Conservation (phyloP, 92 coral and sea anemone genomes). For the Anthopleura xanthogrammica region DNA sequence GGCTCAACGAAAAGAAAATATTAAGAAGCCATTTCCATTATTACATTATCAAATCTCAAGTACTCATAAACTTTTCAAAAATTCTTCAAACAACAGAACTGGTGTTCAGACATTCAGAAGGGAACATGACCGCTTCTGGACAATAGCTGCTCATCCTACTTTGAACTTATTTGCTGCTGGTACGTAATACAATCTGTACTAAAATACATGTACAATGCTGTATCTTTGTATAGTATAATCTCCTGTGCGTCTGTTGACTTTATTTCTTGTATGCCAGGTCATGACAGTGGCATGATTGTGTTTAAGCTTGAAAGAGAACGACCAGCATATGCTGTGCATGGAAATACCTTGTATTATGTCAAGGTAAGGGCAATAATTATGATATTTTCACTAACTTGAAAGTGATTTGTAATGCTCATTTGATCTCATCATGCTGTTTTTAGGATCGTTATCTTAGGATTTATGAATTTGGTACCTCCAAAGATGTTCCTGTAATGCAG, state of each 20-base stretch:
- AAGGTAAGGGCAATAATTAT: constrained; percentile 48
- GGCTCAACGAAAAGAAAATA: no score
- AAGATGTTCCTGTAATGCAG: constrained; percentile 97
- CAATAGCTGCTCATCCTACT: constrained; percentile 94
- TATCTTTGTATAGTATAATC: background rate
- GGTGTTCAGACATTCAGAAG: constrained; percentile 98
- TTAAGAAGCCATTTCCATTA: no score
- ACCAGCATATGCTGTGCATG: constrained; percentile 99
- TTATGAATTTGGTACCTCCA: constrained; percentile 98
- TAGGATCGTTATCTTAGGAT: constrained; percentile 90
- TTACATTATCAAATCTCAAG: no score
- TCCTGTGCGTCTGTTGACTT: background rate
- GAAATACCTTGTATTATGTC: constrained; percentile 90
- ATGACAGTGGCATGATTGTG: constrained; percentile 98
- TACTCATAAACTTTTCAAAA: background rate
- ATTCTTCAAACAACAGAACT: constrained; percentile 54
- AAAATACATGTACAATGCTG: background rate
- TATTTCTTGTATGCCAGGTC: constrained; percentile 51
- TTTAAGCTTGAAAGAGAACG: constrained; percentile 95
- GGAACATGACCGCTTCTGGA: constrained; percentile 99
- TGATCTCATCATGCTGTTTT: background rate
- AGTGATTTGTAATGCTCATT: background rate
- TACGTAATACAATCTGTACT: constrained; percentile 9
- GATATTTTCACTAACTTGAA: background rate
- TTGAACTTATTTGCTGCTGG: constrained; percentile 98